Evolutionary conservation across 2,888 invertebrate genomes (phyloP).

Genomic region (Busseola fusca): DNA sequence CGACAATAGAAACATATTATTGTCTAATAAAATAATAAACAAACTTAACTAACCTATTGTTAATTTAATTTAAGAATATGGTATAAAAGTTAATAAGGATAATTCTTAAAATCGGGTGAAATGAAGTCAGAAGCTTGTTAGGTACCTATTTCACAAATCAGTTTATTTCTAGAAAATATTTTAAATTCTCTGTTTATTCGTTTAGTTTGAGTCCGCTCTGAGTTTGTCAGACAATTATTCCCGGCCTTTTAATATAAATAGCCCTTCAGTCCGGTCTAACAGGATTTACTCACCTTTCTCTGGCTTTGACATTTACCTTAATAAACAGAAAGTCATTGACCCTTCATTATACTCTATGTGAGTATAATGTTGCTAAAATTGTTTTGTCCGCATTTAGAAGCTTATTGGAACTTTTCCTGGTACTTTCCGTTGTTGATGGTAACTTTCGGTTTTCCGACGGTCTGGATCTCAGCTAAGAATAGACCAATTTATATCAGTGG

Average conservation of each 20-base stretch:
- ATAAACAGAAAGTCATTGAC: conserved; percentile 13
- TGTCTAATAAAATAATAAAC: neutral
- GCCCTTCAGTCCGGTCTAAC: neutral
- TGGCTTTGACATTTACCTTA: conserved; percentile 33
- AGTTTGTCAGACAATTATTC: conserved; percentile 1
- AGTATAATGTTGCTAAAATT: conserved; percentile 7
- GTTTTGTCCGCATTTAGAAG: neutral
- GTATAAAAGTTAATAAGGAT: neutral
- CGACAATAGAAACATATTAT: conserved; percentile 49
- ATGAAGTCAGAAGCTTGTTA: neutral
- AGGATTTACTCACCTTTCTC: neutral
- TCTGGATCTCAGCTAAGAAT: neutral
- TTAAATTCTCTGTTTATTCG: neutral
- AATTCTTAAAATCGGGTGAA: neutral
- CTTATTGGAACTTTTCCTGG: neutral
- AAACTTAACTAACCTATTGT: neutral
- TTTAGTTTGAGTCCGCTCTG: neutral
- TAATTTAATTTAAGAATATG: neutral
- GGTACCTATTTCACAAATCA: neutral
- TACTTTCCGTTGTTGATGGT: neutral
- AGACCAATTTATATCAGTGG: too few relatives aligned
- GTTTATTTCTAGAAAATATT: neutral
- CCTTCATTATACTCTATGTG: conserved; percentile 24
- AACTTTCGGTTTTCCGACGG: neutral
- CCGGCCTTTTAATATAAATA: conserved; percentile 21